These are phyloP conservation scores for Thaumatotibia leucotreta DNA, from an alignment of 1,140 invertebrate genomes.

Conservation along the genomic window DNA sequence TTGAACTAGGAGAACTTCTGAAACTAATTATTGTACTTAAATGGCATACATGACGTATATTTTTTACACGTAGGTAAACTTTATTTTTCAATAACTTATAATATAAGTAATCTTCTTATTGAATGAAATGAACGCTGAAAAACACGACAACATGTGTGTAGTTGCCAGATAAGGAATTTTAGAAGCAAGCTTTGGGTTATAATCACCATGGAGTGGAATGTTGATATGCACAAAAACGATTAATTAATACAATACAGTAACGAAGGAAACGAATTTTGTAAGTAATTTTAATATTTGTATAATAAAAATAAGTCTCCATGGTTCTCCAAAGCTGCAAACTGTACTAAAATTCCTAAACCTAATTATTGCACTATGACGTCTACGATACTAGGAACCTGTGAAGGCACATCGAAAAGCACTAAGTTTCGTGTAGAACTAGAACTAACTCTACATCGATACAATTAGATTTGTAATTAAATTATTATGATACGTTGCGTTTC, in stretches of 20 bases:
- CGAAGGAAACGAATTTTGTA: background rate
- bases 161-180: background rate
- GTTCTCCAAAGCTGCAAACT: constrained; percentile 17
- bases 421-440: constrained; percentile 26
- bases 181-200: background rate
- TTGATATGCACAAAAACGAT: background rate
- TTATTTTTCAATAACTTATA: background rate
- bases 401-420: constrained; percentile 62
- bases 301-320: constrained; percentile 10
- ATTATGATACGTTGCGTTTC: background rate
- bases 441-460: constrained; percentile 1
- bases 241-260: background rate
- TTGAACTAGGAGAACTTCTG: background rate
- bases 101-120: background rate
- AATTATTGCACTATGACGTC: constrained; percentile 53
- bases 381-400: constrained; percentile 39
- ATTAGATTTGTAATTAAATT: background rate
- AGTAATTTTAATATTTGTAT: too few species aligned
- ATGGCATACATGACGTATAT: background rate
- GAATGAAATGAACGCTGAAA: background rate
- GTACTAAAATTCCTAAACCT: constrained; percentile 5
- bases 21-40: background rate
- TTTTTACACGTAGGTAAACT: too few species aligned
- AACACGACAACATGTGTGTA: background rate
- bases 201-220: background rate